Conservation (phyloP, 2,797 vertebrate species). For the Rachycentron canadum region DNA sequence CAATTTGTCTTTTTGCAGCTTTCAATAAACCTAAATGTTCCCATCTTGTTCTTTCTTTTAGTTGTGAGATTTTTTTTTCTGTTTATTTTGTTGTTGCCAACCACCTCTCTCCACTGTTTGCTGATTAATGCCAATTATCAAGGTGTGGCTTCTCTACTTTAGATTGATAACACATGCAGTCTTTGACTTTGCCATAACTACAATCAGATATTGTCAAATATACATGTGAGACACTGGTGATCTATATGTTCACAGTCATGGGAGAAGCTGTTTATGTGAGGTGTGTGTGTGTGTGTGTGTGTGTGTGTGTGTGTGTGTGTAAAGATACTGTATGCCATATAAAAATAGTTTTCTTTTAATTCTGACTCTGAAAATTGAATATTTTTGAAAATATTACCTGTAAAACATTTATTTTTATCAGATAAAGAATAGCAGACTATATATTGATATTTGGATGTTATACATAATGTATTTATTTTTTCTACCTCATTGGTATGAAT, state of each 20-base stretch:
- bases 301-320: too few species aligned
- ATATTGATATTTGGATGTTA: too few species aligned
- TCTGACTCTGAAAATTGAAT: too few species aligned
- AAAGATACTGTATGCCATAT: too few species aligned
- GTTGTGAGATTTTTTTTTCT: not conserved
- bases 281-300: not conserved
- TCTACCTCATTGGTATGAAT: slow-evolving; percentile 20
- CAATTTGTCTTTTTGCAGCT: not conserved
- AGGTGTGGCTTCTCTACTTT: slow-evolving; percentile 21
- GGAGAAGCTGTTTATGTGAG: slow-evolving; percentile 7
- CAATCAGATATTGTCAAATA: slow-evolving; percentile 1
- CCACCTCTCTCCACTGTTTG: too few species aligned
- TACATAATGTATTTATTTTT: not conserved
- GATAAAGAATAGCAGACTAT: not conserved
- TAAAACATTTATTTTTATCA: not conserved
- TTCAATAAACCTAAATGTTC: not conserved
- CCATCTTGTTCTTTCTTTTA: not conserved
- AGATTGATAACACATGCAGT: slow-evolving; percentile 44
- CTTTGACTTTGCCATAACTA: slow-evolving; percentile 43
- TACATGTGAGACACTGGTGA: too few species aligned
- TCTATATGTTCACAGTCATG: not conserved
- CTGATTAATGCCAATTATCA: slow-evolving; percentile 33
- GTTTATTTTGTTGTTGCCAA: not conserved
- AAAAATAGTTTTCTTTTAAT: not conserved
- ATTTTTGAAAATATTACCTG: too few species aligned